A percentile compares a stretch with the other conserved stretches of the same genome.
Conservation (phyloP, 2,888 invertebrate genomes). For the Andrena hattorfiana region DNA sequence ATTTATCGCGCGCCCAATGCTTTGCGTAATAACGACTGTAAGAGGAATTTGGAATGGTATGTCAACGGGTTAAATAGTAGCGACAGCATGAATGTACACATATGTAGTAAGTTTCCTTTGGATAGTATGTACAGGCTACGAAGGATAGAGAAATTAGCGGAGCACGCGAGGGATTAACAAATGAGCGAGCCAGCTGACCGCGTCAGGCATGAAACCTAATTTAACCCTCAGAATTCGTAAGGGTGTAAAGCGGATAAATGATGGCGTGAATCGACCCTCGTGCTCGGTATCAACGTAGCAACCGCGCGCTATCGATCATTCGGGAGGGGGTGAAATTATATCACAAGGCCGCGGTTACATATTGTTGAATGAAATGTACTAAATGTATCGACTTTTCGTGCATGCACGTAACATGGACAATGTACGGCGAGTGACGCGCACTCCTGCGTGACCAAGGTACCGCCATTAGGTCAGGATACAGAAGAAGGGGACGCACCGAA, state of each 20-base stretch:
- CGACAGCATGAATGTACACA: no score
- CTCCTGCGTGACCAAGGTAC: background rate
- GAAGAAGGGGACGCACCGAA: conserved; percentile 18
- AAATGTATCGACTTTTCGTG: conserved; percentile 48
- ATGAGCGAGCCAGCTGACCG: background rate
- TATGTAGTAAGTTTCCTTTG: no score
- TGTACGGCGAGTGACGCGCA: background rate
- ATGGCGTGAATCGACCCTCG: conserved; percentile 33
- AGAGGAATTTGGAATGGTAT: no score
- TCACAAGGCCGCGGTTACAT: conserved; percentile 59
- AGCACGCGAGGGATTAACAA: background rate
- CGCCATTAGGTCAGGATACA: background rate
- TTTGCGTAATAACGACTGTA: no score
- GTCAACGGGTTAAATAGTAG: no score
- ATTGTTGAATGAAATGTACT: conserved; percentile 63
- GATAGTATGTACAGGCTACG: no score
- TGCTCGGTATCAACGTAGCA: conserved; percentile 52
- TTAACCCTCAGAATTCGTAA: conserved; percentile 13
- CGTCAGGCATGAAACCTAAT: conserved; percentile 15
- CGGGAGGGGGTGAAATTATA: conserved; percentile 41
- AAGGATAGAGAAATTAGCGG: background rate
- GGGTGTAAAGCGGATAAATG: conserved; percentile 3
- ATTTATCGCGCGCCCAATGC: no score
- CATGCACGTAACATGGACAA: conserved; percentile 1
- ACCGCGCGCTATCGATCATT: conserved; percentile 63